These are phyloP conservation scores for Pterois miles DNA, from an alignment of 2,797 vertebrate species.

Conservation along the genomic window DNA sequence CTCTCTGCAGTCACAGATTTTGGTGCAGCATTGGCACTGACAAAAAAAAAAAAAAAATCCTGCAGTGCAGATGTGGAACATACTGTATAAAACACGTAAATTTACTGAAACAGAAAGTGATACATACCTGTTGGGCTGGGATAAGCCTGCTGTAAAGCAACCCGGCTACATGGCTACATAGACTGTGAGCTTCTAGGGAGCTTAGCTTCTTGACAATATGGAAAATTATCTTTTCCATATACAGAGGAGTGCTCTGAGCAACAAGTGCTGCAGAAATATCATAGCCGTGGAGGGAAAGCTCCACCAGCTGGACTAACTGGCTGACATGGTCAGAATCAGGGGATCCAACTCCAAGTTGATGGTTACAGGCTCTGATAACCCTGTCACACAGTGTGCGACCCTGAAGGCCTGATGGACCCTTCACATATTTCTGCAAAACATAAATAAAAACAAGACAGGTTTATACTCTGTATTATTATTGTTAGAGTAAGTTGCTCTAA, in stretches of 20 bases:
- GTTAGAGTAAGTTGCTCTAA: too few species aligned
- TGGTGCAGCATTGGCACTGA: neutral
- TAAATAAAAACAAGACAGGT: neutral
- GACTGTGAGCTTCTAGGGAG: conserved; percentile 37
- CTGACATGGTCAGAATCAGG: conserved; percentile 59
- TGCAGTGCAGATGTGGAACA: neutral
- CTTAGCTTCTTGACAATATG: conserved; percentile 87
- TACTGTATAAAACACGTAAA: neutral
- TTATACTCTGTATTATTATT: neutral
- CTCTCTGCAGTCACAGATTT: too few species aligned
- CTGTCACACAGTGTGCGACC: conserved; percentile 84
- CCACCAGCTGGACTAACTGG: conserved; percentile 82
- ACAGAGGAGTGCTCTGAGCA: conserved; percentile 81
- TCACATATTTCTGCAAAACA: conserved; percentile 58
- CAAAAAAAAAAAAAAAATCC: neutral
- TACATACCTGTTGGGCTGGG: conserved; percentile 57
- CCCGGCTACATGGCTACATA: conserved; percentile 67
- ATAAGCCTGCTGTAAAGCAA: conserved; percentile 83
- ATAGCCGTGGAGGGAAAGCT: conserved; percentile 83
- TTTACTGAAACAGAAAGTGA: neutral
- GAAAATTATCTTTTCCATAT: conserved; percentile 93
- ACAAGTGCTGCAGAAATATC: conserved; percentile 50
- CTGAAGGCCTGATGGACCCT: conserved; percentile 49
- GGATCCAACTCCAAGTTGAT: conserved; percentile 78
- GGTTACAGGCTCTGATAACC: conserved; percentile 87